A percentile compares a stretch with the other conserved stretches of the same genome.
These are phyloP conservation scores for Physeter macrocephalus DNA, from an alignment of 2,113 vertebrate species.

Conservation along the genomic window DNA sequence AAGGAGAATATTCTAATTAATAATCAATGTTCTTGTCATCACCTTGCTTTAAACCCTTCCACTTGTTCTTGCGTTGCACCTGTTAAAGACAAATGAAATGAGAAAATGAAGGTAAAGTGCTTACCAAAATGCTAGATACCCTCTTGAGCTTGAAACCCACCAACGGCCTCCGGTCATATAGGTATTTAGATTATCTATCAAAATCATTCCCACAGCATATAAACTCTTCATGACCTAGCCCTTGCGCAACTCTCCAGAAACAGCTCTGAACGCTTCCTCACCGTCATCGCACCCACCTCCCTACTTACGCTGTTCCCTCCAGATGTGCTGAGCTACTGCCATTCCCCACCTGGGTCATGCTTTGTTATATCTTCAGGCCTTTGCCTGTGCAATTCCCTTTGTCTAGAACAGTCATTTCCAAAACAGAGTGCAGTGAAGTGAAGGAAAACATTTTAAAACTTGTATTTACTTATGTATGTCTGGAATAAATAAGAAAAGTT, in stretches of 20 bases:
- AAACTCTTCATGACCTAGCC: accelerated
- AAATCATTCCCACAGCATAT: accelerated
- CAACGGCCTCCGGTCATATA: accelerated
- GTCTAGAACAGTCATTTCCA: neutral
- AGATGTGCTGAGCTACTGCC: accelerated
- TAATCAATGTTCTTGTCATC: neutral
- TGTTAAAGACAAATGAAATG: neutral
- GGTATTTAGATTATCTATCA: accelerated
- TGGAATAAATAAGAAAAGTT: neutral
- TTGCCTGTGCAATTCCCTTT: neutral
- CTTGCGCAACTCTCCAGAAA: neutral
- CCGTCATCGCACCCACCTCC: accelerated
- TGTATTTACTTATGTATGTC: neutral
- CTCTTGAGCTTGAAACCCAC: neutral
- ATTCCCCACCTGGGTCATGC: accelerated
- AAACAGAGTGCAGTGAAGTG: neutral
- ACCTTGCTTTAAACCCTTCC: neutral
- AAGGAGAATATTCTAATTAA: neutral
- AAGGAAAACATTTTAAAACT: neutral
- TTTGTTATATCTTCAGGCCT: accelerated
- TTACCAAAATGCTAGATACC: neutral
- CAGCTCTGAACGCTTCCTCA: neutral
- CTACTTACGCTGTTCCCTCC: accelerated
- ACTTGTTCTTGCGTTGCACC: neutral
- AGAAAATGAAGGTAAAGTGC: neutral